Evolutionary conservation across 2,888 invertebrate species (phyloP).

Genomic region (Drosophila nr. perissopoda): DNA sequence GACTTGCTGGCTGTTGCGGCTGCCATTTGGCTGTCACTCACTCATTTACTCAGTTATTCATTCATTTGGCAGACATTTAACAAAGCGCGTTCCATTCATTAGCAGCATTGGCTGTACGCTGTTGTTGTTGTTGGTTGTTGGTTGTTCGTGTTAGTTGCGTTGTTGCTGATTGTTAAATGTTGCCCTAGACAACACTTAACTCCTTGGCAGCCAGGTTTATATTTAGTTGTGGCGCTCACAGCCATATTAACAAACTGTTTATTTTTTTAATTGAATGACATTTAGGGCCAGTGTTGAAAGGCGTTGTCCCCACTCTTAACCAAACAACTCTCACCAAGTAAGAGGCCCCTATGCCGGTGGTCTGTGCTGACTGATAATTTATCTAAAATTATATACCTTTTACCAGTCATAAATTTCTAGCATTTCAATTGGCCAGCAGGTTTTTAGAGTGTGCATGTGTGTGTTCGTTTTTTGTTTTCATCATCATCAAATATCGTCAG

Average conservation of each 20-base stretch:
- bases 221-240: conserved; percentile 41
- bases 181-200: conserved; percentile 46
- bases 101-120: conserved; percentile 60
- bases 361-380: conserved; percentile 51
- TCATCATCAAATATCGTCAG: conserved; percentile 60
- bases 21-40: conserved; percentile 78
- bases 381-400: conserved; percentile 46
- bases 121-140: conserved; percentile 25
- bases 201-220: conserved; percentile 41
- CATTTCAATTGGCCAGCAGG: conserved; percentile 76
- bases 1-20: conserved; percentile 1
- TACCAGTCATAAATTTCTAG: conserved; percentile 63
- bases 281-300: conserved; percentile 31
- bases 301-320: background rate
- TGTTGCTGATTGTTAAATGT: conserved; percentile 11
- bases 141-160: conserved; percentile 24
- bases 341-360: conserved; percentile 55
- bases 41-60: conserved; percentile 58
- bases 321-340: conserved; percentile 14
- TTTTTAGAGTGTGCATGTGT: conserved; percentile 22
- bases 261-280: conserved; percentile 62
- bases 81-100: conserved; percentile 76
- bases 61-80: conserved; percentile 66
- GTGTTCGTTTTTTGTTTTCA: conserved; percentile 62
- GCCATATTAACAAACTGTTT: conserved; percentile 52